These are phyloP conservation scores for Hydrophis major DNA, from an alignment of 2,797 vertebrate genomes.

Conservation along the genomic window DNA sequence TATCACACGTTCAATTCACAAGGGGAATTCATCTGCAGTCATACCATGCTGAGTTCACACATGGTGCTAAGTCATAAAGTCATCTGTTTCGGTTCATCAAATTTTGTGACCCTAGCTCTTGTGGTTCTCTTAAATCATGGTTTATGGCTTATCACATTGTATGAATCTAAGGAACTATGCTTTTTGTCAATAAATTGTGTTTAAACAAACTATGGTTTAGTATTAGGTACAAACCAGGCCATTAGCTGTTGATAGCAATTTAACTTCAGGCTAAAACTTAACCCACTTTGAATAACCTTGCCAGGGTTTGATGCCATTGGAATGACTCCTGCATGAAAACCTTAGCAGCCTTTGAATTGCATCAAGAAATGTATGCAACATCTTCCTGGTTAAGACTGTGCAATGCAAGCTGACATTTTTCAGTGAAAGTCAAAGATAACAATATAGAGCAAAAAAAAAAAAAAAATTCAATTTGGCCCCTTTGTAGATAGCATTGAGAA, in stretches of 20 bases:
- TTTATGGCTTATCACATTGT: neutral
- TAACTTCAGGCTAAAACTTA: neutral
- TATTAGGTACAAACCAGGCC: neutral
- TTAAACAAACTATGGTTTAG: neutral
- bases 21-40: neutral
- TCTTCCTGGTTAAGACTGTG: neutral
- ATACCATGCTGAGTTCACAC: neutral
- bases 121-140: neutral
- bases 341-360: neutral
- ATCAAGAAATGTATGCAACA: neutral
- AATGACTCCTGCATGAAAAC: neutral
- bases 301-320: neutral
- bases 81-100: neutral
- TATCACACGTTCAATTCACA: neutral
- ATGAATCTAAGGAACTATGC: neutral
- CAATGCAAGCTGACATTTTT: neutral
- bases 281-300: neutral
- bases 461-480: neutral
- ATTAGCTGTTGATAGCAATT: neutral
- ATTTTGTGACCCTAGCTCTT: neutral
- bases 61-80: neutral
- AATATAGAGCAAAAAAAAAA: neutral
- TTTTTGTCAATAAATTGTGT: neutral
- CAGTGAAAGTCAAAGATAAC: neutral
- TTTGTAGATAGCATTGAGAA: neutral